Base-by-base conservation (phyloP, 23 tunicate genomes). In the Halocynthia roretzi region DNA sequence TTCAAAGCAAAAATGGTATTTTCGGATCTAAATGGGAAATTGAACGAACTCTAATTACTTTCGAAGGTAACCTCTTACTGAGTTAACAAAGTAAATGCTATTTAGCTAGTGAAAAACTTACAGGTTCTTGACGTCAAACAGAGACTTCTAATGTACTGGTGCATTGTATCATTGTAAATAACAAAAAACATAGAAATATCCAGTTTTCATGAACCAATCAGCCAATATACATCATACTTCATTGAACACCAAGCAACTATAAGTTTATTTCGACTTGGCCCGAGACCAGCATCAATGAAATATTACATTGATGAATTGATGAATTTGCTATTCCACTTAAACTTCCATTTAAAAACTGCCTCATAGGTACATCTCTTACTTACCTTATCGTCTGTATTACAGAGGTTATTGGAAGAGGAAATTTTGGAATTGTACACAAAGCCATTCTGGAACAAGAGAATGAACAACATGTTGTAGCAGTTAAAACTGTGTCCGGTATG, bases 381-480 rank as follows among this genome's bases (percentile, higher is more conserved):
- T 17, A 44, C 52, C 50, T 19, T 18, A 8, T 8, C 48, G 53
- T 11, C 21, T 67, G 23, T 4, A 56, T 15, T 69, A 9, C 82
- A 89, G 92, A 70, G 23, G 79, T 92, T 8, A 80, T 92, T 50
- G 98, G 98, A 6, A 81, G 98, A 23, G 98, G 98, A 22, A 92
- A 86, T 75, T 92, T 92, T 78, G 98, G 98, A 6, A 85, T 92
- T 57, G 98, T 92, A 11, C 92, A 86, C 70, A 92, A 82, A 78
- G 90, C 98, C 49, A 67, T 54, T 4, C 71, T 82, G 82, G 60
- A 10, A 0, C 53, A 50, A 55, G 71, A 66, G 50, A 82, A 63
- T 11, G 74, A 52, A 68, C 54, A 72, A 53, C 80, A 77, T 52
- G 51, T n/a, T 8, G 98, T 92, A 0, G 98, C 98, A 7, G 90